Conservation (phyloP, 2,113 vertebrate species). For the Otocyon megalotis region DNA sequence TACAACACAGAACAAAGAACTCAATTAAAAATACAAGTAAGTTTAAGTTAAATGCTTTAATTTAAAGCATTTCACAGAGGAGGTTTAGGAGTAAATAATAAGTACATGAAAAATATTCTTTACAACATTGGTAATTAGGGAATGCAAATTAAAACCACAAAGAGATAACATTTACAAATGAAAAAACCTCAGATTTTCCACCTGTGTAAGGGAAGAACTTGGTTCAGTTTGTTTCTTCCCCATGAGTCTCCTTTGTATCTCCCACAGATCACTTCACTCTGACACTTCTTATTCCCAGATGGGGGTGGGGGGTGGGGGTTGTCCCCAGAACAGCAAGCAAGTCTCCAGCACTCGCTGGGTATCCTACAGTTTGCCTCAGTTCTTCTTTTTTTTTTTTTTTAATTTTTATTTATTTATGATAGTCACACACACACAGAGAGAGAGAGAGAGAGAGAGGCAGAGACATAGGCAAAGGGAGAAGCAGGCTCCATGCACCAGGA, state of each 20-base stretch:
- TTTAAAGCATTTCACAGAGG: not conserved
- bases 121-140: not conserved
- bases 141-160: not conserved
- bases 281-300: not conserved
- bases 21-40: not conserved
- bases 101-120: not conserved
- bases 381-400: too few relatives aligned
- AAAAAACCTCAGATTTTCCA: not conserved
- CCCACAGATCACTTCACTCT: not conserved
- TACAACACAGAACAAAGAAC: not conserved
- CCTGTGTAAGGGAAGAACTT: not conserved
- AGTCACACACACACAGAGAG: too few relatives aligned
- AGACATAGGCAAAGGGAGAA: too few relatives aligned
- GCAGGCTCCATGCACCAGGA: too few relatives aligned
- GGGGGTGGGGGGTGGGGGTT: not conserved
- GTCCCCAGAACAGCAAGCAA: not conserved
- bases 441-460: too few relatives aligned
- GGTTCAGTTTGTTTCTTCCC: not conserved
- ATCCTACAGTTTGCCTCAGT: not conserved
- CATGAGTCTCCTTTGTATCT: not conserved
- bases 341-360: not conserved
- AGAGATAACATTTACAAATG: not conserved
- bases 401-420: too few relatives aligned
- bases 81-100: not conserved
- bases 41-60: not conserved